A percentile compares a stretch with the other conserved stretches of the same genome.
Evolutionary conservation across 2,113 vertebrate genomes (phyloP).

Genomic region (Fulmarus glacialis): DNA sequence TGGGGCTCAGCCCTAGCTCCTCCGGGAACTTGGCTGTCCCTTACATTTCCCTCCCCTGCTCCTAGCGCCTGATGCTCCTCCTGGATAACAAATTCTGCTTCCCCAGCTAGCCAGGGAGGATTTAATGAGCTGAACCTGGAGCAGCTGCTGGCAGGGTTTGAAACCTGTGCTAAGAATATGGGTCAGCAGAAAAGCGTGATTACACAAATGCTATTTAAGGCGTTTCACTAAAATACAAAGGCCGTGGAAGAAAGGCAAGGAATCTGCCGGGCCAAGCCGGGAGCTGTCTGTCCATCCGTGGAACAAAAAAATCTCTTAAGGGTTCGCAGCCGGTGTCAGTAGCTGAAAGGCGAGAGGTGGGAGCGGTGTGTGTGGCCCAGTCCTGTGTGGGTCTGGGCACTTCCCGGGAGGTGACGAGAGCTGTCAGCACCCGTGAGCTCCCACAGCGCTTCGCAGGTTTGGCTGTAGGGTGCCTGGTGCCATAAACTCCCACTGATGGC

Average conservation of each 20-base stretch:
- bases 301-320: neutral
- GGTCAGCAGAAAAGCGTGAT: conserved; percentile 14
- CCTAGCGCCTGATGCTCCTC: neutral
- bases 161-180: conserved; percentile 20
- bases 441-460: neutral
- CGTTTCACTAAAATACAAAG: neutral
- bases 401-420: neutral
- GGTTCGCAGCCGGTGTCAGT: neutral
- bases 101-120: neutral
- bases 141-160: neutral
- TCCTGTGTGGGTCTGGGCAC: conserved; percentile 5
- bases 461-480: neutral
- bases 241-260: neutral
- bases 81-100: neutral
- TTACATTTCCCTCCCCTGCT: neutral
- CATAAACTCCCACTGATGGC: conserved; percentile 24
- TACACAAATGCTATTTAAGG: conserved; percentile 6
- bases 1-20: neutral
- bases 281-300: neutral
- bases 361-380: neutral
- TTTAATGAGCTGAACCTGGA: conserved; percentile 27
- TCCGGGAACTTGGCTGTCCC: neutral
- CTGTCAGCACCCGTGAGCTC: conserved; percentile 10
- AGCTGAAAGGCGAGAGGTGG: neutral
- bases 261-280: neutral